Base-by-base conservation (phyloP, 2,113 vertebrate genomes). In the Prolemur simus region DNA sequence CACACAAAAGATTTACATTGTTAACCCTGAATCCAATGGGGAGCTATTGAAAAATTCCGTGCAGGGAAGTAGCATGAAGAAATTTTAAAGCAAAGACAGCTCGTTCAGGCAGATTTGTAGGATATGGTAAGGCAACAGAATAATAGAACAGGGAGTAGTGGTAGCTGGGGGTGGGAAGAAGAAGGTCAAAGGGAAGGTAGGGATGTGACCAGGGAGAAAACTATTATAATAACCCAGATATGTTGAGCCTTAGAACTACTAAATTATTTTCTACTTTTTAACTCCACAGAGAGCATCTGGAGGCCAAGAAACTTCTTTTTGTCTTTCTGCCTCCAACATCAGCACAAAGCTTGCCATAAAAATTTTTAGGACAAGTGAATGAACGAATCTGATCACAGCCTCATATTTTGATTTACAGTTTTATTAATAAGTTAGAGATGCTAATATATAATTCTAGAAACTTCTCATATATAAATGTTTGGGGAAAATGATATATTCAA, bases 401-500 rank as follows among this genome's bases (percentile, higher is more conserved):
- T 60, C 94, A 12, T 63, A 34, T 34, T 29, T 89, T 76, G 74
- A 76, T n/a, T 78, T 87, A 9, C 8, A 14, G 56, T 27, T 56
- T n/a, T 23, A 42, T 54, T 54, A 54, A 54, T 54, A 85, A 47
- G 52, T 42, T 83, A 81, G 82, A 76, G 29, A 87, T 21, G 54
- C 39, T 23, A 84, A 52, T 42, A 66, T 92, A 56, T 78, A 52
- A 89, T 34, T 80, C 34, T 39, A 80, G 34, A 92, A 80, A 63
- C 21, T 76, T 69, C 32, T 85, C 49, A 47, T 49, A 47, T 83
- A 27, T 60, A 71, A 60, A 47, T 81, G 74, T 92, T 45, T n/a
- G 37, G 23, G n/a, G 34, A 18, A 90, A 88, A 69, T 52, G 64
- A 76, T 27, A 64, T 20, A 37, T 9, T 64, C 34, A 27, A 76